These are phyloP conservation scores for Pionites leucogaster DNA, from an alignment of 2,113 vertebrate genomes.

Conservation along the genomic window DNA sequence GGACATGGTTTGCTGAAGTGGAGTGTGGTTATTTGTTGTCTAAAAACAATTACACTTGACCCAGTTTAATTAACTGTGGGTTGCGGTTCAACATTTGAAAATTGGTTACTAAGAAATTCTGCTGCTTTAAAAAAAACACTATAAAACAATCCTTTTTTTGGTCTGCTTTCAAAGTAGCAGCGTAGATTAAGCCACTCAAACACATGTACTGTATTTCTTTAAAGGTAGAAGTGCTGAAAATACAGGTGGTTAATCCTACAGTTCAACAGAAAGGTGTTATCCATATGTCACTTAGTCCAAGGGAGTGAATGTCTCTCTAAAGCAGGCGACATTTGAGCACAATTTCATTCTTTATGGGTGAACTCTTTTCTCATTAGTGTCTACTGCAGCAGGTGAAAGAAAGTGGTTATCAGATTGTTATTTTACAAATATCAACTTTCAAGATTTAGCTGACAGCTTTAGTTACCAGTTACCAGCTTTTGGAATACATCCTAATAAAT, in stretches of 20 bases:
- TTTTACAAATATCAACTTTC: background rate
- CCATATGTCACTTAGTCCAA: background rate
- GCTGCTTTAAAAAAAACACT: conserved; percentile 24
- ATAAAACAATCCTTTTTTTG: conserved; percentile 47
- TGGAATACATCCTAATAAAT: background rate
- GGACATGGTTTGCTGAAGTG: conserved; percentile 24
- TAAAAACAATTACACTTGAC: conserved; percentile 64
- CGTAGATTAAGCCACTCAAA: background rate
- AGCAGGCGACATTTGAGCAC: background rate
- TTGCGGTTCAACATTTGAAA: conserved; percentile 63
- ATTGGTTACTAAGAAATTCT: conserved; percentile 58
- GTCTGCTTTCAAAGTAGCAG: conserved; percentile 22
- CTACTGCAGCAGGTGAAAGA: background rate
- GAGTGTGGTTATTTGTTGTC: conserved; percentile 11
- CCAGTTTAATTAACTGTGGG: conserved; percentile 69
- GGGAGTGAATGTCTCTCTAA: background rate
- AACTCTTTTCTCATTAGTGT: background rate
- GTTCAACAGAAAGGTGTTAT: background rate
- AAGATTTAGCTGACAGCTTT: background rate
- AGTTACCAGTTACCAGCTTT: background rate
- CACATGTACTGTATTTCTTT: background rate
- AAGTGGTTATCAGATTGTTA: background rate
- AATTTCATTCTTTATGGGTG: background rate
- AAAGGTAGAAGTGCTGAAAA: background rate
- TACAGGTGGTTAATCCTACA: background rate